Evolutionary conservation across 2,797 vertebrate genomes (phyloP), one percentile per base, ranked within the genome.

Genomic region (Glossophaga mutica): DNA sequence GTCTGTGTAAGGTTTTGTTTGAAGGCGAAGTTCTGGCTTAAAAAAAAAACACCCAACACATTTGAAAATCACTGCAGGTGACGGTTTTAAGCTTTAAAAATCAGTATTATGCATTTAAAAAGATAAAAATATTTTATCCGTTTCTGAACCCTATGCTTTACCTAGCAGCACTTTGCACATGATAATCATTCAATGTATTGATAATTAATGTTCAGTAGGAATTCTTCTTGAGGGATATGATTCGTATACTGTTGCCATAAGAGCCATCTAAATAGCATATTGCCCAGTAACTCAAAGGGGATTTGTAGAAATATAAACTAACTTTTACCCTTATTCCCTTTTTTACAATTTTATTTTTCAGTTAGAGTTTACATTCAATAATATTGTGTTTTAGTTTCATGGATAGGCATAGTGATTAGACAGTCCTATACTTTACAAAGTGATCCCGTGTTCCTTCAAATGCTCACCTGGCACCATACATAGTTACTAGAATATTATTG

Each of bases 271-370:
- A 84, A 68, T 76, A 42, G 34, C 48, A 44, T 65, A 42, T 78
- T 96, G 24, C 34, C 73, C 70, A 52, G 34, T 84, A 90, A 90
- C 57, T 77, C 52, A 65, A 95, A 92, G 71, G 42, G 39, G 87
- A 93, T 81, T 78, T 91, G 48, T 83, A 67, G n/a, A 67, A 96
- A 77, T 91, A 50, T 62, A 90, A 85, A 70, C 26, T 48, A n/a
- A 91, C 37, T 82, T 91, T 48, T 22, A 21, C 68, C 44, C 46
- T 42, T 48, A 37, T 67, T 91, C 55, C 83, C 22, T 86, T 91
- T 83, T 81, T 91, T 86, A 44, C 14, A 77, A 52, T 9, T 14
- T 34, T 52, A 52, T 77, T 77, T 77, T 77, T 52, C 48, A 77
- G 4, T 34, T 76, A 48, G 9, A 76, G 29, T 48, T n/a, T 76